These are phyloP conservation scores for Coranthus polyacanthus DNA, from an alignment of 2,797 vertebrate species.

Conservation along the genomic window DNA sequence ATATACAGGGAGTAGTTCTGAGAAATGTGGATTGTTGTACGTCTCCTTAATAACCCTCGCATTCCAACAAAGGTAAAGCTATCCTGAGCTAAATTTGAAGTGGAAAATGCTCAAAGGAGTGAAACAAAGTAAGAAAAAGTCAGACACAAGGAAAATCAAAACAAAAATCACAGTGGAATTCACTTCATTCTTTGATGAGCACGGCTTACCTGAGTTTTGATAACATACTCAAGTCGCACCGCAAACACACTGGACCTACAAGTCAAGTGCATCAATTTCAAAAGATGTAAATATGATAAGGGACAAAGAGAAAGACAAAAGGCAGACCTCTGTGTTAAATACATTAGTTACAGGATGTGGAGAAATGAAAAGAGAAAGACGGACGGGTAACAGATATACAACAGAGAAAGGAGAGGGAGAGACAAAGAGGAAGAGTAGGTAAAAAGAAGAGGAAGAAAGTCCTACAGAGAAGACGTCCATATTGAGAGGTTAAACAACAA, in stretches of 20 bases:
- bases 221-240: neutral
- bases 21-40: constrained; percentile 25
- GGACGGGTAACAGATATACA: constrained; percentile 37
- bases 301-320: constrained; percentile 12
- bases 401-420: constrained; percentile 22
- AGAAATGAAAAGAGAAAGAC: constrained; percentile 37
- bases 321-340: constrained; percentile 45
- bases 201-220: no score
- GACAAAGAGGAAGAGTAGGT: constrained; percentile 13
- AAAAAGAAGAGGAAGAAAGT: constrained; percentile 33
- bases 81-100: no score
- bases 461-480: constrained; percentile 28
- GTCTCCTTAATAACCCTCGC: no score
- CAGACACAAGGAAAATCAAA: no score
- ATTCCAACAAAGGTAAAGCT: no score
- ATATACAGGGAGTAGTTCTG: constrained; percentile 31
- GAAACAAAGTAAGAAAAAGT: neutral
- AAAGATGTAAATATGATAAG: constrained; percentile 32
- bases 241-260: constrained; percentile 8
- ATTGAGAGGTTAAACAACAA: constrained; percentile 31
- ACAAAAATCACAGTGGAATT: no score
- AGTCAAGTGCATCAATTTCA: no score
- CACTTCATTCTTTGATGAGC: no score
- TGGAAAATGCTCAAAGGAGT: no score
- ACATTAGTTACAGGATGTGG: no score